A percentile compares a stretch with the other conserved stretches of the same genome.
Evolutionary conservation across 2,113 vertebrate genomes (phyloP).

Genomic region (Nymphicus hollandicus): DNA sequence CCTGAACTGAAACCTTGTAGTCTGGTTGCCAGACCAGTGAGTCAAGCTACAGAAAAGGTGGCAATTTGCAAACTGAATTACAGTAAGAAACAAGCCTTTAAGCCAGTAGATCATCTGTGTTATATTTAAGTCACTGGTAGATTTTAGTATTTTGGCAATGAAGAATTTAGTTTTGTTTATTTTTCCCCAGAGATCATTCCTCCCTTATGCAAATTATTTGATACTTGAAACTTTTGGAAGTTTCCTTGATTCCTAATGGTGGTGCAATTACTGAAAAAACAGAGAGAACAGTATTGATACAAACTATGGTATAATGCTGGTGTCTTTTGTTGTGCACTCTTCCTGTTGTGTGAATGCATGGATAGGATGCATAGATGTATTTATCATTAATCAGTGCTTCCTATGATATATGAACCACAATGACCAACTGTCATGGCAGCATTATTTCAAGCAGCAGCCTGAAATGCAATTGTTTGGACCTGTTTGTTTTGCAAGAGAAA

Average conservation of each 20-base stretch:
- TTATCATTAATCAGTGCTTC: neutral
- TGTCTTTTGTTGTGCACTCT: neutral
- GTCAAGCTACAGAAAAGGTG: neutral
- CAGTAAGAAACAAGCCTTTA: neutral
- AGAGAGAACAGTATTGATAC: neutral
- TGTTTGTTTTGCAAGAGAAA: neutral
- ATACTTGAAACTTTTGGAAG: neutral
- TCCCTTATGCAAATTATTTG: neutral
- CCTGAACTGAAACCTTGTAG: conserved; percentile 1
- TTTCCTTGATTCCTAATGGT: neutral
- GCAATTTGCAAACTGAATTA: conserved; percentile 17
- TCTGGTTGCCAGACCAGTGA: neutral
- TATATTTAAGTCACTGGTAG: conserved; percentile 1
- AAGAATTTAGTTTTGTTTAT: neutral
- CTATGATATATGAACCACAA: neutral
- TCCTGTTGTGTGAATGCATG: neutral
- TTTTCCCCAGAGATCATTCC: neutral
- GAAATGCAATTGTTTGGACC: neutral
- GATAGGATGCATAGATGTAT: neutral
- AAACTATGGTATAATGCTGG: neutral
- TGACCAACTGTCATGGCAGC: neutral
- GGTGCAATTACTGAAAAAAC: neutral
- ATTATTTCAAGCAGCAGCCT: neutral
- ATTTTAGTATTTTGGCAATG: conserved; percentile 4
- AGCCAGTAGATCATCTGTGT: neutral